Evolutionary conservation across 2,797 vertebrate genomes (phyloP).

Genomic region (Syndactyla subalaris): DNA sequence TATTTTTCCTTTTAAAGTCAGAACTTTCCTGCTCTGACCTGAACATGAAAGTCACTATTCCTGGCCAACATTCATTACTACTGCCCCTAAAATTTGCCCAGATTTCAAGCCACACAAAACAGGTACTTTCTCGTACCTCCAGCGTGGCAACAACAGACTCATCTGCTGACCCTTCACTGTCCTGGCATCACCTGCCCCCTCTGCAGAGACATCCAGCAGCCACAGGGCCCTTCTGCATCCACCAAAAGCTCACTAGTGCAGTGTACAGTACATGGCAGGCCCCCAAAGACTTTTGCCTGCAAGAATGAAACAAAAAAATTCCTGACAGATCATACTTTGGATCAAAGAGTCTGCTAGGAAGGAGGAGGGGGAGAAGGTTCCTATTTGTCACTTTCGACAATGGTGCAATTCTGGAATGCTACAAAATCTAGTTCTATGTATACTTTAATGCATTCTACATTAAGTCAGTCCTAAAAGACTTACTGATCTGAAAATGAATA

Average conservation of each 20-base stretch:
- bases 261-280: neutral
- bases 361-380: neutral
- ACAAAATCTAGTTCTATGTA: neutral
- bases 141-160: neutral
- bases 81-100: neutral
- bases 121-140: neutral
- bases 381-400: neutral
- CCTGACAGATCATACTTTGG: neutral
- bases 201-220: neutral
- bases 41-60: neutral
- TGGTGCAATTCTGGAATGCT: neutral
- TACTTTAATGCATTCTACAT: neutral
- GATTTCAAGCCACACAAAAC: neutral
- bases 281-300: neutral
- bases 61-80: neutral
- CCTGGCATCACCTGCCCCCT: neutral
- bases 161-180: neutral
- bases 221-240: neutral
- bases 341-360: neutral
- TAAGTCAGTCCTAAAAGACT: neutral
- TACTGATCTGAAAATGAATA: slow-evolving; percentile 20
- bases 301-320: neutral
- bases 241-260: neutral
- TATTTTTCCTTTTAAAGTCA: neutral
- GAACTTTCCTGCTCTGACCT: neutral